Evolutionary conservation across 2,888 invertebrate species (phyloP), one percentile per base, ranked within the genome.

Genomic region (Saturnia japonica): DNA sequence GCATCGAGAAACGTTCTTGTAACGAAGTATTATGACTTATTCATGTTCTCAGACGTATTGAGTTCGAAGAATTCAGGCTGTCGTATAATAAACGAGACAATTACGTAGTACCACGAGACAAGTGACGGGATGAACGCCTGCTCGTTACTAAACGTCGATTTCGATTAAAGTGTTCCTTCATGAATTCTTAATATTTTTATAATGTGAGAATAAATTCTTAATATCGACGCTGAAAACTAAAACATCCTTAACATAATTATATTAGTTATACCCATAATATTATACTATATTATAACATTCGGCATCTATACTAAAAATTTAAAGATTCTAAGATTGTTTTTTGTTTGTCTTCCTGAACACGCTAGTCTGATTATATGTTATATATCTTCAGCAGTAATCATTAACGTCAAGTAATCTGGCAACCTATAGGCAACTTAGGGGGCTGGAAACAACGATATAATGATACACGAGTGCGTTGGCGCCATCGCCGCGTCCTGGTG

Each of bases 11-110:
- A 60, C 28, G 28, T 88, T 89, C 89, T 90, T 90, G 86, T 91
- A 92, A 92, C 91, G 92, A 92, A 88, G 83, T 82, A 79, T 60
- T 85, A 93, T 93, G 92, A 91, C 86, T 92, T 93, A 93, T 93
- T 93, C 93, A 93, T 93, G 80, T 79, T 84, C 84, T 85, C 77
- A 87, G 90, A 89, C 85, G 85, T 87, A 86, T 88, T 89, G 88
- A 90, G 89, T 89, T 85, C 82, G 80, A 84, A 85, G 84, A 85
- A 86, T 88, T 86, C 83, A 82, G 84, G 83, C 82, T 83, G 77
- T 80, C 80, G 90, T 88, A 88, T 91, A 89, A 88, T 89, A 88
- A 91, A 89, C 81, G 88, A 88, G 87, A 88, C 86, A 85, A 87
- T 90, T 89, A 89, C 88, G 87, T 64, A n/a, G 40, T 19, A 64